These are phyloP conservation scores for Gymnocephalus cernua DNA, from an alignment of 2,113 vertebrate genomes.

Conservation along the genomic window DNA sequence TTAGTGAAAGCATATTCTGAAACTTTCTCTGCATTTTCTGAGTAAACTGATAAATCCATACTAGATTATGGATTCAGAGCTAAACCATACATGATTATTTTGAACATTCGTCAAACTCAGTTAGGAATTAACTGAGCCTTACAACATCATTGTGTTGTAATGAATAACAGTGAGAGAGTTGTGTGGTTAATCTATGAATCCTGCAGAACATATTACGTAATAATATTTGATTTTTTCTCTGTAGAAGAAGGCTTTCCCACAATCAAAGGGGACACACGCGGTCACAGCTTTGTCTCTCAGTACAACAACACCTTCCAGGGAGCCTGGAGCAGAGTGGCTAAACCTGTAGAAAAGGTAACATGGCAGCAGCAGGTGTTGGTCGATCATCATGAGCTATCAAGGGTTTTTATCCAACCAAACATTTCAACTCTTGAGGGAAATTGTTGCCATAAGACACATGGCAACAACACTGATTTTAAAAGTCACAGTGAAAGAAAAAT, in stretches of 20 bases:
- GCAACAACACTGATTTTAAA: neutral
- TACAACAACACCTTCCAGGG: constrained; percentile 57
- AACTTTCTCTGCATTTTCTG: neutral
- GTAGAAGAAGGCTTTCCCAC: constrained; percentile 43
- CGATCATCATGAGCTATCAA: neutral
- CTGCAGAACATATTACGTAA: neutral
- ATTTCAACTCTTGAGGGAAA: neutral
- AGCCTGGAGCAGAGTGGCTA: constrained; percentile 21
- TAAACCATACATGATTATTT: neutral
- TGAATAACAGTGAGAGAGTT: constrained; percentile 20
- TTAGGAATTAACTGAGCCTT: constrained; percentile 6
- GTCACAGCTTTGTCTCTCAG: constrained; percentile 10
- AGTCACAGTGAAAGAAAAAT: neutral
- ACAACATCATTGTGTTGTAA: constrained; percentile 14
- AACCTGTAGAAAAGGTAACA: constrained; percentile 55
- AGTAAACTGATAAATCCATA: neutral
- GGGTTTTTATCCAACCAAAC: neutral
- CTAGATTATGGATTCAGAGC: neutral
- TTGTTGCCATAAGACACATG: neutral
- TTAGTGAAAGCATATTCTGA: constrained; percentile 32
- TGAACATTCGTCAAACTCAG: neutral
- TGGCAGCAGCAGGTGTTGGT: neutral
- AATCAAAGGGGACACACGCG: constrained; percentile 21
- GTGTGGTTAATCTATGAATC: constrained; percentile 2
- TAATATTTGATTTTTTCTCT: neutral